Evolutionary conservation across 2,797 vertebrate genomes (phyloP), one percentile per base, ranked within the genome.

Genomic region (Diceros bicornis): DNA sequence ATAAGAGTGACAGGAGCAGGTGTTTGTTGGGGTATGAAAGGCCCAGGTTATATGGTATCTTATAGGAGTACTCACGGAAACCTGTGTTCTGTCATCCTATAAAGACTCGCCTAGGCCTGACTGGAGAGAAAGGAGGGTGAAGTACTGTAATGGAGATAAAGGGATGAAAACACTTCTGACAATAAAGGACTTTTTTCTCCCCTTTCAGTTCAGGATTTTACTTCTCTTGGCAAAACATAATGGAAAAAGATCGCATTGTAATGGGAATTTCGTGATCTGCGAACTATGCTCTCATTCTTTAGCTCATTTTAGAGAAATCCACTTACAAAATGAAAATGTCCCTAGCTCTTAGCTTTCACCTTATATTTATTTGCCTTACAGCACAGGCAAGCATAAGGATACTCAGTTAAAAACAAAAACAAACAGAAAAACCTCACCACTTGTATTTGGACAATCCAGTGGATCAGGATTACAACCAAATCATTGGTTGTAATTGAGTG

Each of bases 171-270:
- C 10, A 21, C 34, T 77, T 68, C 71, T 6, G 50, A 79, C 32
- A 59, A 59, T 32, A 75, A 71, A 25, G 29, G 32, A 75, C 20
- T 69, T 47, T 21, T 27, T 12, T 6, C 1, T 6, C 12, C 7
- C 32, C 10, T 57, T 89, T 59, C 64, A 34, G n/a, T 68, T 37
- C 4, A 25, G 21, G n/a, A 62, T 86, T 61, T 41, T 55, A 82
- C 69, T 94, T 96, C 66, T 96, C 64, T 57, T 66, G 34, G 82
- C 21, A 87, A 97, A 91, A 82, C 23, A 23, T 61, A 75, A 75
- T 37, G 64, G 50, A 23, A 62, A 61, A n/a, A 83, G 61, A 20
- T 75, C 17, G 52, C 47, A 52, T 4, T 18, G 12, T 84, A 69
- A 66, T 18, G 21, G 66, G 83, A 69, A 37, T 69, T 91, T 79